Evolutionary conservation across 2,113 vertebrate genomes (phyloP).

Genomic region (Melanocharis versteri): DNA sequence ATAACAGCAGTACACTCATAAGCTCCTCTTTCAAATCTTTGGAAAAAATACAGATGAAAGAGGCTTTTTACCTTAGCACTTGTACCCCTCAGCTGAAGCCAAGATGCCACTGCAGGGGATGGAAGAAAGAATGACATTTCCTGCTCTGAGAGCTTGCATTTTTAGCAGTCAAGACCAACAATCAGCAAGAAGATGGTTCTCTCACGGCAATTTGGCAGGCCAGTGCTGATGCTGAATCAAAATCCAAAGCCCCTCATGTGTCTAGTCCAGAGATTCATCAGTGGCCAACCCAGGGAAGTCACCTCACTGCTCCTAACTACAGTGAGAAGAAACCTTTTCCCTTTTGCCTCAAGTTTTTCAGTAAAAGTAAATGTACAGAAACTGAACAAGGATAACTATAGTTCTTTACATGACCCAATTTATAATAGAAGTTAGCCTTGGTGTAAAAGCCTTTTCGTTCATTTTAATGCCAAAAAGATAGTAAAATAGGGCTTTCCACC

Average conservation of each 20-base stretch:
- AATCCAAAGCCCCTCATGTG: not conserved
- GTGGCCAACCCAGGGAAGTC: not conserved
- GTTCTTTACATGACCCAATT: not conserved
- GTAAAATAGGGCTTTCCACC: not conserved
- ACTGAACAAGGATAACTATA: not conserved
- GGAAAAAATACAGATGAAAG: not conserved
- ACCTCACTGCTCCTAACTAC: not conserved
- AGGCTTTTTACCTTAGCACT: not conserved
- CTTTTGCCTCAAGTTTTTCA: not conserved
- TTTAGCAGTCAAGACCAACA: not conserved
- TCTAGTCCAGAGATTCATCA: not conserved
- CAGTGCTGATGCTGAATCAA: not conserved
- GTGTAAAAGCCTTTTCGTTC: not conserved
- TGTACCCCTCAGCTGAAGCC: not conserved
- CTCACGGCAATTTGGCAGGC: not conserved
- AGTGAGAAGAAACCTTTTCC: not conserved
- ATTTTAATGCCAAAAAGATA: not conserved
- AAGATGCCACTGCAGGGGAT: not conserved
- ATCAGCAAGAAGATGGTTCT: not conserved
- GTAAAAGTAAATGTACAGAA: not conserved
- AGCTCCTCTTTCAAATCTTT: not conserved
- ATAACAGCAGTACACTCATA: not conserved
- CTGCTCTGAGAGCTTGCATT: not conserved
- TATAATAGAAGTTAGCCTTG: not conserved
- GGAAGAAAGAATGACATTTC: not conserved